Evolutionary conservation across 2,888 invertebrate genomes (phyloP).

Genomic region (Drosophila mimica): DNA sequence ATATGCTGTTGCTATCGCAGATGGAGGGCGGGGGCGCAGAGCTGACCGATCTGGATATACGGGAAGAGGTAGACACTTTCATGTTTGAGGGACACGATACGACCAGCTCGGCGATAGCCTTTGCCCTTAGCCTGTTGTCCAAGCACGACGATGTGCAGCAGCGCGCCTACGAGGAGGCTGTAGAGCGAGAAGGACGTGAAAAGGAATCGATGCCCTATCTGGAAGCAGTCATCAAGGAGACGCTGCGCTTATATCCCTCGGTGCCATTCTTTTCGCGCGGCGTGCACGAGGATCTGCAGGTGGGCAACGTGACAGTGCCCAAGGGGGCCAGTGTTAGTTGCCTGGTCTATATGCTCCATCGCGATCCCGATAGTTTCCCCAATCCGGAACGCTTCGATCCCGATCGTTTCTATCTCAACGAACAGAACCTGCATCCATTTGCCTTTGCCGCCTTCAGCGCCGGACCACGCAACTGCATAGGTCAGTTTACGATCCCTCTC

Average conservation of each 20-base stretch:
- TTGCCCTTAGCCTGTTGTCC: slow-evolving; percentile 86
- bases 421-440: slow-evolving; percentile 80
- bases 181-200: slow-evolving; percentile 82
- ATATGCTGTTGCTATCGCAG: slow-evolving; percentile 86
- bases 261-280: slow-evolving; percentile 86
- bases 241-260: slow-evolving; percentile 86
- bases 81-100: slow-evolving; percentile 88
- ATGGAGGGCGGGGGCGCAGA: slow-evolving; percentile 80
- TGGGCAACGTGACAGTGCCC: slow-evolving; percentile 84
- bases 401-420: slow-evolving; percentile 79
- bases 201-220: slow-evolving; percentile 86
- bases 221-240: slow-evolving; percentile 87
- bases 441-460: slow-evolving; percentile 84
- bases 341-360: slow-evolving; percentile 85
- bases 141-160: slow-evolving; percentile 86
- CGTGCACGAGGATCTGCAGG: slow-evolving; percentile 84
- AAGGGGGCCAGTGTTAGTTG: slow-evolving; percentile 83
- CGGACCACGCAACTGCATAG: slow-evolving; percentile 84
- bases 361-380: slow-evolving; percentile 85
- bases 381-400: slow-evolving; percentile 85
- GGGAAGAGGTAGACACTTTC: slow-evolving; percentile 87
- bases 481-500: slow-evolving; percentile 40
- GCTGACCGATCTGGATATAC: slow-evolving; percentile 85
- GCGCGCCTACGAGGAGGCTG: slow-evolving; percentile 84
- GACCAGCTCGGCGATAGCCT: slow-evolving; percentile 86